Evolutionary conservation across 2,888 invertebrate species (phyloP).

Genomic region (Nowickia ferox): DNA sequence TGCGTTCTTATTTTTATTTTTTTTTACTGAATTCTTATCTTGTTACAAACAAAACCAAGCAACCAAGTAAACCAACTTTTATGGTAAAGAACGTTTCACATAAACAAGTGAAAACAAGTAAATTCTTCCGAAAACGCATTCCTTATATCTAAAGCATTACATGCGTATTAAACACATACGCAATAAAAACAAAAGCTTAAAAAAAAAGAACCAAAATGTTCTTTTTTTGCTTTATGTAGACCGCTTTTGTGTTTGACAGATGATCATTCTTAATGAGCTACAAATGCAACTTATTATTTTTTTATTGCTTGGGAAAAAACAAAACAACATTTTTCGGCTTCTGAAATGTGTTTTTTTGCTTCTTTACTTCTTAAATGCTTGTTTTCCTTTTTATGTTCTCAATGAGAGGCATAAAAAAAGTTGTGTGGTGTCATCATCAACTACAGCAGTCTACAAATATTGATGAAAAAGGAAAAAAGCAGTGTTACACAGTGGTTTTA

Average conservation of each 20-base stretch:
- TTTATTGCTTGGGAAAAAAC: constrained; percentile 21
- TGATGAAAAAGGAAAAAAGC: neutral
- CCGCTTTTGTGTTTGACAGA: constrained; percentile 76
- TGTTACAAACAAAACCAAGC: neutral
- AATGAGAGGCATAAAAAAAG: constrained; percentile 41
- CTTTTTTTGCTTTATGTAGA: constrained; percentile 63
- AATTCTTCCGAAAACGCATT: constrained; percentile 61
- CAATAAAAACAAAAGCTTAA: constrained; percentile 12
- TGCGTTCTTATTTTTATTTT: too few relatives aligned
- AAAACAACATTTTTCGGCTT: constrained; percentile 39
- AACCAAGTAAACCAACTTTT: neutral
- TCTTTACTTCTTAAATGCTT: neutral
- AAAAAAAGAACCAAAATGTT: constrained; percentile 3
- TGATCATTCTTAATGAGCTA: constrained; percentile 79
- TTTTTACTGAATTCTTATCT: too few relatives aligned
- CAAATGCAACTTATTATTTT: constrained; percentile 76
- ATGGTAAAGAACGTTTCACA: neutral
- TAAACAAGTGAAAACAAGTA: constrained; percentile 13
- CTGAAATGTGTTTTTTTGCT: constrained; percentile 8
- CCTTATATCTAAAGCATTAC: constrained; percentile 67
- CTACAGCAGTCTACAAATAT: constrained; percentile 8
- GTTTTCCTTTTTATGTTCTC: constrained; percentile 43
- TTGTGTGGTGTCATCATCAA: constrained; percentile 54
- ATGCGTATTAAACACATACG: constrained; percentile 7
- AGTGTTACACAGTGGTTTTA: neutral